Evolutionary conservation across 2,113 vertebrate genomes (phyloP).

Genomic region (Neogobius melanostomus): DNA sequence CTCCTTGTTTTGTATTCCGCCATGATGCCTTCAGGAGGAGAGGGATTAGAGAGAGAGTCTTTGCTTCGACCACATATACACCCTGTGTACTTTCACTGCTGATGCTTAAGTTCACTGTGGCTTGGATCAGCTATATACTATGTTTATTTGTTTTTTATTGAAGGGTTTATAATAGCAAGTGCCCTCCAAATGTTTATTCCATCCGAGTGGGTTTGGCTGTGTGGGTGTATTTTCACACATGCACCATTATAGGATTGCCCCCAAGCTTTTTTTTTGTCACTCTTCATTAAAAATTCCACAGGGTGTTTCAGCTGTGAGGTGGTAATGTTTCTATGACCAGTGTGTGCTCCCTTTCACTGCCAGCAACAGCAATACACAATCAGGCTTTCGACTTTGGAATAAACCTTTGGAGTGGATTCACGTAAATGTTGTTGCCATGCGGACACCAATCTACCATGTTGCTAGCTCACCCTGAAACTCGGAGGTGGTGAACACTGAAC

Average conservation of each 20-base stretch:
- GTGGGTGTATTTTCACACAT: slow-evolving; percentile 46
- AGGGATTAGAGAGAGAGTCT: slow-evolving; percentile 2
- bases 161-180: slow-evolving; percentile 21
- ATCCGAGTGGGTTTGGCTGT: slow-evolving; percentile 31
- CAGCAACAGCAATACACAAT: slow-evolving; percentile 17
- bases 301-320: slow-evolving; percentile 42
- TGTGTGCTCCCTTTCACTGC: slow-evolving; percentile 19
- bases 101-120: slow-evolving; percentile 22
- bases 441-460: slow-evolving; percentile 19
- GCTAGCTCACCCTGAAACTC: slow-evolving; percentile 27
- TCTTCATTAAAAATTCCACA: slow-evolving; percentile 56
- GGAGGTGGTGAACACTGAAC: slow-evolving; percentile 33
- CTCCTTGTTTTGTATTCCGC: slow-evolving; percentile 28
- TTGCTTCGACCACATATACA: slow-evolving; percentile 6
- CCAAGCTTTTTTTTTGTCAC: slow-evolving; percentile 31
- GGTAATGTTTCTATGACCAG: slow-evolving; percentile 42
- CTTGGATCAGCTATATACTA: slow-evolving; percentile 30
- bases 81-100: slow-evolving; percentile 10
- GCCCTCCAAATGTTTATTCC: slow-evolving; percentile 44
- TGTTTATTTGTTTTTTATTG: slow-evolving; percentile 42
- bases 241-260: slow-evolving; percentile 15
- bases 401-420: not conserved
- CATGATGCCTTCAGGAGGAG: slow-evolving; percentile 11
- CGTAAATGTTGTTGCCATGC: slow-evolving; percentile 28
- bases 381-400: slow-evolving; percentile 14